These are phyloP conservation scores for Ptiloglossa arizonensis DNA, from an alignment of 1,140 invertebrate genomes.

Conservation along the genomic window DNA sequence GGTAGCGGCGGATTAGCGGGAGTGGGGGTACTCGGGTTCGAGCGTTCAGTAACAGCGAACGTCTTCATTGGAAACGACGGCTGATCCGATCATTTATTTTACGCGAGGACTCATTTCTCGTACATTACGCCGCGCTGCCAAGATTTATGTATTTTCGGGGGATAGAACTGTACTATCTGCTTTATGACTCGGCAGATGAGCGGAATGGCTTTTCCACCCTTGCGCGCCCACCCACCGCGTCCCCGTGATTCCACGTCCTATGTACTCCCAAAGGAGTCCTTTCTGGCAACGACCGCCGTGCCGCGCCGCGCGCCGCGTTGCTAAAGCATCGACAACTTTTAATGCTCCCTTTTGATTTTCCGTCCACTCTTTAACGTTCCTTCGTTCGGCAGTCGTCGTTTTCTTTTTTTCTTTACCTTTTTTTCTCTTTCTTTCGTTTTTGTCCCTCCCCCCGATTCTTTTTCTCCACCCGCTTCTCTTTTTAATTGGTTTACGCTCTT, in stretches of 20 bases:
- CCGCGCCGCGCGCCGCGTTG: constrained; percentile 46
- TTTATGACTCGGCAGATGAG: constrained; percentile 78
- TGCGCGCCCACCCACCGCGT: not conserved
- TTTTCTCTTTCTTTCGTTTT: too few relatives aligned
- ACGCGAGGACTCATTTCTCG: constrained; percentile 58
- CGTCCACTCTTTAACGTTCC: constrained; percentile 37
- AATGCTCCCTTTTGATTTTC: constrained; percentile 69
- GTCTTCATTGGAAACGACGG: constrained; percentile 50
- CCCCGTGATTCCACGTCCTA: constrained; percentile 30
- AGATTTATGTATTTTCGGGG: constrained; percentile 77
- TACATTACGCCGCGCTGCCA: constrained; percentile 56
- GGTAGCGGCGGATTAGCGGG: too few relatives aligned
- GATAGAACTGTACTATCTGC: constrained; percentile 71
- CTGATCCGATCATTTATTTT: constrained; percentile 68
- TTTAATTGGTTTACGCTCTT: constrained; percentile 31
- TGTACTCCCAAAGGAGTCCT: constrained; percentile 64
- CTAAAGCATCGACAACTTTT: constrained; percentile 73
- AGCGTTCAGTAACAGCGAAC: not conserved
- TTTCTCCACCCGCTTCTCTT: not conserved
- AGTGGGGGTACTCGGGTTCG: too few relatives aligned
- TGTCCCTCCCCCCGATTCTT: too few relatives aligned
- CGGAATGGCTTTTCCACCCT: constrained; percentile 69
- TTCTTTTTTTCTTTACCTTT: not conserved
- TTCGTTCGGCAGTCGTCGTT: constrained; percentile 7
- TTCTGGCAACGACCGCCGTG: constrained; percentile 66